Base-by-base conservation (phyloP, 2,797 vertebrate genomes). In the Pteronotus mesoamericanus region DNA sequence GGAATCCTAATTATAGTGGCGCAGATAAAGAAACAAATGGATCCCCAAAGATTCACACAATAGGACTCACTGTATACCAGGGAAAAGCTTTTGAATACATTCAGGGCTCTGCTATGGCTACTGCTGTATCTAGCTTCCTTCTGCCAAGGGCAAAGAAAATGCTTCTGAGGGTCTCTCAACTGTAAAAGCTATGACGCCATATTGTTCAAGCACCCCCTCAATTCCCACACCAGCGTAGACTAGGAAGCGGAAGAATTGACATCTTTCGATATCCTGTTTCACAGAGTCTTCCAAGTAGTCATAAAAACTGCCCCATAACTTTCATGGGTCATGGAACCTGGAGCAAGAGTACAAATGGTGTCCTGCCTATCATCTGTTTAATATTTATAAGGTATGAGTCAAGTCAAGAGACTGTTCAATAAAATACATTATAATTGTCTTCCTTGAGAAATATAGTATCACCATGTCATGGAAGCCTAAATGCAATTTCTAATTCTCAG, bases 21-120 rank as follows among this genome's bases (percentile, higher is more conserved):
- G 61, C 66, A 86, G 22, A 68, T 82, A 64, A 68, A 83, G 55
- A 93, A 91, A 48, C 29, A 83, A 95, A 82, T 95, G n/a, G 48
- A 83, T 95, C 66, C 84, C 89, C 19, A 22, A 86, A 37, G 32
- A 82, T 68, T 85, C 61, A 59, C 26, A 88, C n/a, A 86, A 72
- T 51, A 69, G n/a, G 5, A 66, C n/a, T n/a, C n/a, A n/a, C 39
- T 64, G 22, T 51, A 71, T 42, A 11, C 32, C 29, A 79, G 55
- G 6, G 29, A 89, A 89, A 75, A 64, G 32, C 1, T 89, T 66
- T 93, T 48, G 42, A 83, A 57, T 78, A 11, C 39, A 22, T 69
- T 94, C 11, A 9, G 51, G 11, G 34, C 32, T 77, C 42, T 16
- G 4, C 32, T 51, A 39, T 51, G 46, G 79, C 42, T 82, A 64